These are phyloP conservation scores for Pseudococcus viburni DNA, from an alignment of 2,888 invertebrate genomes.

Conservation along the genomic window DNA sequence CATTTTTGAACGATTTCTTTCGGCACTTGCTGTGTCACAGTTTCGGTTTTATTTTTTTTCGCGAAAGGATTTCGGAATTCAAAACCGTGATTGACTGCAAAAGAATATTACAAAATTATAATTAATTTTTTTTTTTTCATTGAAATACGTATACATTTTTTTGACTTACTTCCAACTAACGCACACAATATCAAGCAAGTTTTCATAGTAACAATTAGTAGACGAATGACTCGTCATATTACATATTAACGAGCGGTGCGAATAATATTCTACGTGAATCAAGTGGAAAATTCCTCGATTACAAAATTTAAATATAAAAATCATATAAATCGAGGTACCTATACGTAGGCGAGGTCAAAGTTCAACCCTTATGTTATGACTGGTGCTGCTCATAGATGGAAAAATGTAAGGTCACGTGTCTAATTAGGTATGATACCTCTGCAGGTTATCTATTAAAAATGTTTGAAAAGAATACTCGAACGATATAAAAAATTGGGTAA, in stretches of 20 bases:
- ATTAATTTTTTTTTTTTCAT: neutral
- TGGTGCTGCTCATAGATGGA: neutral
- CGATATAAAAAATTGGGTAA: too few species aligned
- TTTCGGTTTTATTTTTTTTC: neutral
- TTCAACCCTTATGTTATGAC: neutral
- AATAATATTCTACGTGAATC: neutral
- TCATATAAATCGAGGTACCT: neutral
- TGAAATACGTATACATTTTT: neutral
- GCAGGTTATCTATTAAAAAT: too few species aligned
- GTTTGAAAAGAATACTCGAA: neutral
- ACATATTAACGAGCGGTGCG: neutral
- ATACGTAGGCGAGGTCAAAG: neutral
- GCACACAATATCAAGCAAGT: neutral
- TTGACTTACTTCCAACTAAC: neutral
- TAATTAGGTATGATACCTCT: neutral
- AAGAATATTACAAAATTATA: neutral
- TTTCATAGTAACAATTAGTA: neutral
- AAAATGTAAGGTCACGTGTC: neutral
- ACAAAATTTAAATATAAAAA: neutral
- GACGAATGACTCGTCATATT: neutral
- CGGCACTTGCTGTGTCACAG: neutral
- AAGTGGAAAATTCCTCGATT: neutral
- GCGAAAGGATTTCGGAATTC: neutral
- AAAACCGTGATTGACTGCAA: neutral
- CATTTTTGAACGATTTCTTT: neutral